A percentile compares a stretch with the other conserved stretches of the same genome.
These are phyloP conservation scores for Trachelus stipa DNA, from an alignment of 2,888 invertebrate genomes.

Conservation along the genomic window DNA sequence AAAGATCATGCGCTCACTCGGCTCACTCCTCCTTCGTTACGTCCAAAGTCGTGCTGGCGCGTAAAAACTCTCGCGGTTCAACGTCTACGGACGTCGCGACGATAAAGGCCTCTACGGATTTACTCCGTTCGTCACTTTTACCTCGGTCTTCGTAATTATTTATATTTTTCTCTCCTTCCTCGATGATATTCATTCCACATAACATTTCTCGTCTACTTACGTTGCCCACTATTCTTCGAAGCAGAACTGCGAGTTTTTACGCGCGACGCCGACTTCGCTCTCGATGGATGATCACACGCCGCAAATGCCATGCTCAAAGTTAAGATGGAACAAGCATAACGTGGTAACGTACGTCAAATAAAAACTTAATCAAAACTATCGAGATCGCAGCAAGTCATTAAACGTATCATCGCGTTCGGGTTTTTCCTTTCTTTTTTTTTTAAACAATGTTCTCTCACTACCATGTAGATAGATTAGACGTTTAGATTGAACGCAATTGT, in stretches of 20 bases:
- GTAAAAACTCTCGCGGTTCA: slow-evolving; percentile 27
- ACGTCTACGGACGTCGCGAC: neutral
- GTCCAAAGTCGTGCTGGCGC: slow-evolving; percentile 15
- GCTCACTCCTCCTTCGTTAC: slow-evolving; percentile 27
- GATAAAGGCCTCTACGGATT: neutral
- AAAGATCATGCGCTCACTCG: slow-evolving; percentile 56
- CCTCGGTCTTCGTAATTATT: neutral
- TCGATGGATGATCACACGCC: slow-evolving; percentile 43
- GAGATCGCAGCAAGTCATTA: slow-evolving; percentile 13
- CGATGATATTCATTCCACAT: neutral
- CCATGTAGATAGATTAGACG: neutral
- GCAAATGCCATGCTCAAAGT: slow-evolving; percentile 58
- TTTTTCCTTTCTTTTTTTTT: neutral
- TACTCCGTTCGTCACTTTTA: neutral
- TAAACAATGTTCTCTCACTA: neutral
- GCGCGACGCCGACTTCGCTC: slow-evolving; percentile 2
- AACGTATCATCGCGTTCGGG: neutral
- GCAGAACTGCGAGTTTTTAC: slow-evolving; percentile 2
- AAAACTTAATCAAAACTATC: slow-evolving; percentile 23
- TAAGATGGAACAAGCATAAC: slow-evolving; percentile 52
- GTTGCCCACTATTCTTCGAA: neutral
- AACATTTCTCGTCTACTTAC: neutral
- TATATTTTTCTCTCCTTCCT: neutral
- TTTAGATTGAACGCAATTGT: neutral
- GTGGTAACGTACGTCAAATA: slow-evolving; percentile 24